These are phyloP conservation scores for Diaphora mendica DNA, from an alignment of 2,888 invertebrate species.

Conservation along the genomic window DNA sequence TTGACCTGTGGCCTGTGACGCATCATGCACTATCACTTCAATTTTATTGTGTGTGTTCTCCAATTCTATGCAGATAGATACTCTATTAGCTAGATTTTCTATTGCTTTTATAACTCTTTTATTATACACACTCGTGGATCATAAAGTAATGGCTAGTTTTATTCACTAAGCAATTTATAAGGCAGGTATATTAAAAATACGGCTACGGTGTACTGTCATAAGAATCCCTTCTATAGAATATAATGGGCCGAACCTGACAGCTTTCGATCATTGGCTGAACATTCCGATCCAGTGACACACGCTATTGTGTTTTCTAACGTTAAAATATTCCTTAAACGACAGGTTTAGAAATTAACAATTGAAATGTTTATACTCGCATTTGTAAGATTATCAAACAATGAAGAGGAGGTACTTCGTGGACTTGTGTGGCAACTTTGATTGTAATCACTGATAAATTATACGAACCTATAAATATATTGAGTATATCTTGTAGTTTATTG, in stretches of 20 bases:
- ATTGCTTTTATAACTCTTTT: constrained; percentile 2
- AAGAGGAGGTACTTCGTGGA: constrained; percentile 34
- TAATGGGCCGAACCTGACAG: constrained; percentile 60
- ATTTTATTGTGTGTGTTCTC: constrained; percentile 48
- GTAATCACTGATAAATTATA: constrained; percentile 6
- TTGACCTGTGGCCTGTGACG: constrained; percentile 71
- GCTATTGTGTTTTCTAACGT: constrained; percentile 68
- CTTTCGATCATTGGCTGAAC: constrained; percentile 63
- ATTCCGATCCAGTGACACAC: constrained; percentile 71
- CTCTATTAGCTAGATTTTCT: not conserved
- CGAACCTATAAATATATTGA: not conserved
- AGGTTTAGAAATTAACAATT: constrained; percentile 67
- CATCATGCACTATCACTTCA: constrained; percentile 65
- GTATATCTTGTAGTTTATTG: not conserved
- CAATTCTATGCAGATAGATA: not conserved
- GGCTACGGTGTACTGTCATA: constrained; percentile 41
- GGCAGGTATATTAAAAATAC: constrained; percentile 52
- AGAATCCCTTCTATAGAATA: constrained; percentile 53
- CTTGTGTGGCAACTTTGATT: constrained; percentile 27
- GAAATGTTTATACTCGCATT: constrained; percentile 55
- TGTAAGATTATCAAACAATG: constrained; percentile 60
- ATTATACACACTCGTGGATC: not conserved
- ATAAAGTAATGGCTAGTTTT: not conserved
- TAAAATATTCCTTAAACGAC: constrained; percentile 63
- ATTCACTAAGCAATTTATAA: constrained; percentile 29